A percentile compares a stretch with the other conserved stretches of the same genome.
Conservation (phyloP, 2,888 invertebrate species). For the Odiellus spinosus region DNA sequence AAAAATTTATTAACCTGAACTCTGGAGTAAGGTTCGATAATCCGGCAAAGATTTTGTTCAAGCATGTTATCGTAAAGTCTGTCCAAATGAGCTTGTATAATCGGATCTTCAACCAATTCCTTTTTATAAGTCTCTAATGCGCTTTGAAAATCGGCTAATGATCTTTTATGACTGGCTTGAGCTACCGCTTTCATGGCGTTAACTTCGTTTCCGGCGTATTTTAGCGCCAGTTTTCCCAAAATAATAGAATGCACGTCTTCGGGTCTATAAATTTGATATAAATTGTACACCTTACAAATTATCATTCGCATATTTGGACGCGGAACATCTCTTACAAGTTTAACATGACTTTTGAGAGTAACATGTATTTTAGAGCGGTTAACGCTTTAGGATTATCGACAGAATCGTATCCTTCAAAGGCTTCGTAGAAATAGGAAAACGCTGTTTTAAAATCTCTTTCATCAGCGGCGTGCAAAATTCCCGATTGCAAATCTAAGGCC, state of each 20-base stretch:
- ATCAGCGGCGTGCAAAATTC: conserved; percentile 95
- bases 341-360: conserved; percentile 95
- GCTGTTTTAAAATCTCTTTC: conserved; percentile 99
- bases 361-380: conserved; percentile 96
- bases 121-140: conserved; percentile 66
- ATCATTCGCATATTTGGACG: too few species aligned
- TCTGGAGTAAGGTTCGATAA: conserved; percentile 95
- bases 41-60: conserved; percentile 95
- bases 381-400: conserved; percentile 80
- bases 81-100: conserved; percentile 89
- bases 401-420: conserved; percentile 96
- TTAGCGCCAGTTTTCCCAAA: conserved; percentile 89
- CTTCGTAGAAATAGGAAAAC: conserved; percentile 98
- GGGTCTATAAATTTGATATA: conserved; percentile 47
- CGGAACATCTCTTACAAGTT: conserved; percentile 39
- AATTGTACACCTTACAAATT: too few species aligned
- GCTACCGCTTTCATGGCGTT: conserved; percentile 98
- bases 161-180: conserved; percentile 86
- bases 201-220: conserved; percentile 85
- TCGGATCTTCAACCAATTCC: conserved; percentile 87
- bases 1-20: conserved; percentile 59
- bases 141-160: conserved; percentile 84
- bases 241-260: conserved; percentile 91
- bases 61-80: conserved; percentile 95
- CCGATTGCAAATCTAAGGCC: conserved; percentile 85